Evolutionary conservation across 2,797 vertebrate species (phyloP).

Genomic region (Chloroceryle inda): DNA sequence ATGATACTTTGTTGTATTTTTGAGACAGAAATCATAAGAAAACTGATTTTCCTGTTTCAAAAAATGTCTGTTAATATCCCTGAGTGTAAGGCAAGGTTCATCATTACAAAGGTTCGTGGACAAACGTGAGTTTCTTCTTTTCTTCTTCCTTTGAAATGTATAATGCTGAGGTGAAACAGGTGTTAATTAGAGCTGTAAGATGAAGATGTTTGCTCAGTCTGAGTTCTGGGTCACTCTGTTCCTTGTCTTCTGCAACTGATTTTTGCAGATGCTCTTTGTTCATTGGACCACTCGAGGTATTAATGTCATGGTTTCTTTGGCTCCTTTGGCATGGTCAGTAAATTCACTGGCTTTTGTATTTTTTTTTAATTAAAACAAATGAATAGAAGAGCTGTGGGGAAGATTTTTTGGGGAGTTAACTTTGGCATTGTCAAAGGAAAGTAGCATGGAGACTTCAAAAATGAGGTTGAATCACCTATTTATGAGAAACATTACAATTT

Average conservation of each 20-base stretch:
- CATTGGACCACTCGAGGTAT: background rate
- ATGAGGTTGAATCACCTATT: background rate
- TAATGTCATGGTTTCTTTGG: background rate
- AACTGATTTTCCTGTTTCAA: background rate
- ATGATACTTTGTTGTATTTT: background rate
- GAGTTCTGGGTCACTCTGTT: background rate
- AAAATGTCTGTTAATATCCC: background rate
- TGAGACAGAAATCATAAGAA: background rate
- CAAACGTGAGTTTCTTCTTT: background rate
- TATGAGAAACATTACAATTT: background rate
- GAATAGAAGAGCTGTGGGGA: fast-evolving
- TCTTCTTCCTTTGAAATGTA: background rate
- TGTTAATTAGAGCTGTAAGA: background rate
- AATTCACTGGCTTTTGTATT: background rate
- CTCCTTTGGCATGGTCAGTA: background rate
- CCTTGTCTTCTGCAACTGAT: background rate
- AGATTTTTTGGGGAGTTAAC: fast-evolving
- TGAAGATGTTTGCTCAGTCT: background rate
- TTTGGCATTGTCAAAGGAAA: background rate
- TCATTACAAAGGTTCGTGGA: background rate
- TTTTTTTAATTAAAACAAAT: background rate
- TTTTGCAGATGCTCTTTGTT: background rate
- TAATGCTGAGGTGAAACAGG: background rate
- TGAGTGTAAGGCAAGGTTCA: background rate
- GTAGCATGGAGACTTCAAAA: background rate